A percentile compares a stretch with the other conserved stretches of the same genome.
phyloP scores from a whole-genome alignment of 2,113 vertebrate species.

The Thunnus thynnus region DNA sequence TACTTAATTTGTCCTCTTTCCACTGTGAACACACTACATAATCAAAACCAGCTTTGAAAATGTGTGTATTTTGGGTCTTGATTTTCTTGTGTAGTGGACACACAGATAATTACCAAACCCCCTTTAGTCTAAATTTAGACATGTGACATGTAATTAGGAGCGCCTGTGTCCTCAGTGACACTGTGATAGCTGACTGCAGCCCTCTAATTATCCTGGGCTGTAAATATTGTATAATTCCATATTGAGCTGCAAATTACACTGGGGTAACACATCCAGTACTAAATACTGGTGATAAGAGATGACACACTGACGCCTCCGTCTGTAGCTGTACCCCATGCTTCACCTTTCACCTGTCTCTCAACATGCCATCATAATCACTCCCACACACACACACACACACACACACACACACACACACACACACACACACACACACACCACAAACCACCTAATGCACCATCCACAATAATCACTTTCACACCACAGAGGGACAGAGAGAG shows the following conservation, averaged over 20 bases:
- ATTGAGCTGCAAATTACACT: constrained; percentile 59
- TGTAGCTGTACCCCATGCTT: constrained; percentile 30
- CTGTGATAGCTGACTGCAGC: constrained; percentile 42
- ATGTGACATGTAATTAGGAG: constrained; percentile 65
- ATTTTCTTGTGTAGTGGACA: neutral
- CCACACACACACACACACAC: neutral
- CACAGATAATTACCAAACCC: constrained; percentile 3
- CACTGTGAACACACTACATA: neutral
- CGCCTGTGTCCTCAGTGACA: constrained; percentile 46
- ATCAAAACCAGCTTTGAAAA: neutral
- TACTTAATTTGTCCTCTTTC: neutral
- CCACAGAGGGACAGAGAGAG: constrained; percentile 39
- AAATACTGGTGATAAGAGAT: constrained; percentile 66
- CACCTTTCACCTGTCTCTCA: constrained; percentile 74
- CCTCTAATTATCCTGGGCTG: constrained; percentile 71
- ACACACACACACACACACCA: constrained; percentile 6
- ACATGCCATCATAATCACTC: constrained; percentile 48
- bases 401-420: constrained; percentile 27
- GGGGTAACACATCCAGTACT: constrained; percentile 47
- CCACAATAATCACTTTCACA: constrained; percentile 60
- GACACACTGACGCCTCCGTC: constrained; percentile 59
- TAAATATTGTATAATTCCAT: constrained; percentile 75
- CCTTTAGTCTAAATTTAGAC: constrained; percentile 38
- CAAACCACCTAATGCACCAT: constrained; percentile 43
- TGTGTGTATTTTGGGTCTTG: neutral